These are phyloP conservation scores for Portevinia maculata DNA, from an alignment of 2,888 invertebrate genomes.

Conservation along the genomic window DNA sequence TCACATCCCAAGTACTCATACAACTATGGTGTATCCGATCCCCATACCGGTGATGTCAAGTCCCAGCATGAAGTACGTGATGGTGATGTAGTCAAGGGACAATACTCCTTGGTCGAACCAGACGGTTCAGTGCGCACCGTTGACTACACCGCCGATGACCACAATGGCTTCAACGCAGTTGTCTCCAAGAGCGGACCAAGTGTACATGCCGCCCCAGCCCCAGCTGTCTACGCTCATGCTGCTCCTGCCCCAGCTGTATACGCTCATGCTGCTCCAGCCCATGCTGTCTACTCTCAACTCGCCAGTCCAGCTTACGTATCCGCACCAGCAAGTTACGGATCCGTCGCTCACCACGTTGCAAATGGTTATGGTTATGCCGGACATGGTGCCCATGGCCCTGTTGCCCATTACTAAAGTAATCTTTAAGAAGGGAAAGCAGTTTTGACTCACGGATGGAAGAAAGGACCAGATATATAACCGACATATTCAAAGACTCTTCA, in stretches of 20 bases:
- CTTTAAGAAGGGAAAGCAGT: conserved; percentile 47
- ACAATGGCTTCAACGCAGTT: conserved; percentile 83
- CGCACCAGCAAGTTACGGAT: conserved; percentile 76
- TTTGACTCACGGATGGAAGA: conserved; percentile 68
- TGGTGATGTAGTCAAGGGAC: conserved; percentile 83
- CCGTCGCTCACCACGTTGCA: conserved; percentile 78
- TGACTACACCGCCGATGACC: conserved; percentile 83
- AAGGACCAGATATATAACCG: conserved; percentile 62
- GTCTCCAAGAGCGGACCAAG: conserved; percentile 82
- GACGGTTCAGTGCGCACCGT: conserved; percentile 83
- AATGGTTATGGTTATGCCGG: conserved; percentile 75
- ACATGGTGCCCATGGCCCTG: conserved; percentile 75
- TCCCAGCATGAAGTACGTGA: conserved; percentile 83
- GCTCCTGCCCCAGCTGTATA: conserved; percentile 64
- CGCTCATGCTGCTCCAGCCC: conserved; percentile 58
- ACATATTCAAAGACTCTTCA: conserved; percentile 45
- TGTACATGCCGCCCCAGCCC: conserved; percentile 77
- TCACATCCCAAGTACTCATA: conserved; percentile 82
- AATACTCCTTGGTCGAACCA: conserved; percentile 83
- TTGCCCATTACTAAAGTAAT: conserved; percentile 79
- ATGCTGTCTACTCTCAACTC: no score
- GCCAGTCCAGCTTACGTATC: conserved; percentile 67
- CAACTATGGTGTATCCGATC: conserved; percentile 83
- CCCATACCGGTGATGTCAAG: conserved; percentile 82
- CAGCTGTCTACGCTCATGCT: conserved; percentile 76